phyloP scores from a whole-genome alignment of 2,797 vertebrate genomes.

The Sylvilagus floridanus region DNA sequence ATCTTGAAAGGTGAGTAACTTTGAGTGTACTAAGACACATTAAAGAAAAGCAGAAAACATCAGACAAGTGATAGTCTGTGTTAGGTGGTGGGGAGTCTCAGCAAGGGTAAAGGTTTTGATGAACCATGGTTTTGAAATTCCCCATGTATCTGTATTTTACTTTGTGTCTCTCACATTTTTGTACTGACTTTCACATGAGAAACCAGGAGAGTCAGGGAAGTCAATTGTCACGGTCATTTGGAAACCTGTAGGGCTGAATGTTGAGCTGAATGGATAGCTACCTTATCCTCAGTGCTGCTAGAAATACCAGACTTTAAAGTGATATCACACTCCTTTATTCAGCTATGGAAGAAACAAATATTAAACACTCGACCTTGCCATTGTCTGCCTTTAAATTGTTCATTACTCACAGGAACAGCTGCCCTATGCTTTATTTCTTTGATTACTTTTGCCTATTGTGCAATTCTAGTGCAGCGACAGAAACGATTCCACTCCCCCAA shows the following conservation, averaged over 20 bases:
- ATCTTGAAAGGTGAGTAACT: not conserved
- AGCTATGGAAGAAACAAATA: not conserved
- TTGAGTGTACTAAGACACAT: not conserved
- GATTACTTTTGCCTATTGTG: not conserved
- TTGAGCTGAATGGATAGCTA: not conserved
- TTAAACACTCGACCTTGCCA: not conserved
- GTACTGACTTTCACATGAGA: not conserved
- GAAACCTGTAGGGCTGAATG: not conserved
- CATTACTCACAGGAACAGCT: not conserved
- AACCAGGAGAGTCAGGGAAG: not conserved
- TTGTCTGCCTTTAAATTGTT: slow-evolving; percentile 1
- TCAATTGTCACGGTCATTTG: not conserved
- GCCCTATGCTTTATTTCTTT: not conserved
- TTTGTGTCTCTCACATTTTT: not conserved
- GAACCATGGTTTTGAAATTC: not conserved
- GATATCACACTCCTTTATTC: not conserved
- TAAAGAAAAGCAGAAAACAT: not conserved
- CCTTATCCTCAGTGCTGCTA: not conserved
- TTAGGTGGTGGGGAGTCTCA: not conserved
- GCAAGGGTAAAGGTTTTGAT: not conserved
- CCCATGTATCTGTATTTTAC: not conserved
- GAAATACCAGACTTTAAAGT: not conserved
- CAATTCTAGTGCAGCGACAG: not conserved
- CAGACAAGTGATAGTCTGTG: accelerated
- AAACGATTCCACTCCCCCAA: not conserved